These are phyloP conservation scores for Myrmophylax atrothorax DNA, from an alignment of 2,113 vertebrate genomes.

Conservation along the genomic window DNA sequence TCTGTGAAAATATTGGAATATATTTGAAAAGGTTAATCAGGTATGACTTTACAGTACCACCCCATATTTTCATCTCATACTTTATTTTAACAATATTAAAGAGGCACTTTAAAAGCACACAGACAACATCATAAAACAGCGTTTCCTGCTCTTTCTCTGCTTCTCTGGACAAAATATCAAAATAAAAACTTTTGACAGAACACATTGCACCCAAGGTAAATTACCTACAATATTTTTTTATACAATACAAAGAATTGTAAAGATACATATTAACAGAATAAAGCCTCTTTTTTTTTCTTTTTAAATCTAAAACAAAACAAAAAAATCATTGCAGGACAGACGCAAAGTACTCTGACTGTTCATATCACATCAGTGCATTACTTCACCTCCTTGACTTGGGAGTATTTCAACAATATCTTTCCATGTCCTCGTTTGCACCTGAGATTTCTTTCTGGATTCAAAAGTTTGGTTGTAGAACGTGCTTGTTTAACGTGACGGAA, in stretches of 20 bases:
- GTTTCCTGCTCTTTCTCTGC: constrained; percentile 80
- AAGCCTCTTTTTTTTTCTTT: constrained; percentile 81
- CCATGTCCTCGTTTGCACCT: constrained; percentile 83
- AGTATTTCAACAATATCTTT: constrained; percentile 71
- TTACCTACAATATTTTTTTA: constrained; percentile 86
- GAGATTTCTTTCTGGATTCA: constrained; percentile 80
- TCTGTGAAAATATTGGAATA: constrained; percentile 77
- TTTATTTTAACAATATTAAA: constrained; percentile 77
- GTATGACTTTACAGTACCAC: constrained; percentile 57
- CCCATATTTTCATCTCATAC: constrained; percentile 54
- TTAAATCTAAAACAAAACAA: constrained; percentile 79
- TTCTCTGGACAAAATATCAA: constrained; percentile 89
- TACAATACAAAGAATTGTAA: constrained; percentile 83
- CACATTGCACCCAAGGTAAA: constrained; percentile 89
- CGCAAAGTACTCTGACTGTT: constrained; percentile 80
- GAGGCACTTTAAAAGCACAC: constrained; percentile 85
- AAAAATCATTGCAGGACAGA: constrained; percentile 75
- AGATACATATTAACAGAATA: constrained; percentile 90
- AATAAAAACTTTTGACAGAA: constrained; percentile 93
- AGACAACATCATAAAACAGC: constrained; percentile 81
- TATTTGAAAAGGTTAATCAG: constrained; percentile 68
- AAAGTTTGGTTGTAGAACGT: constrained; percentile 63
- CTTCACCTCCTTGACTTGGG: constrained; percentile 83
- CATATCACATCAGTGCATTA: constrained; percentile 89
- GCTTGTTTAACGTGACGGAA: background rate